Evolutionary conservation across 2,113 vertebrate species (phyloP), one percentile per base, ranked within the genome.

Genomic region (Epinephelus moara): DNA sequence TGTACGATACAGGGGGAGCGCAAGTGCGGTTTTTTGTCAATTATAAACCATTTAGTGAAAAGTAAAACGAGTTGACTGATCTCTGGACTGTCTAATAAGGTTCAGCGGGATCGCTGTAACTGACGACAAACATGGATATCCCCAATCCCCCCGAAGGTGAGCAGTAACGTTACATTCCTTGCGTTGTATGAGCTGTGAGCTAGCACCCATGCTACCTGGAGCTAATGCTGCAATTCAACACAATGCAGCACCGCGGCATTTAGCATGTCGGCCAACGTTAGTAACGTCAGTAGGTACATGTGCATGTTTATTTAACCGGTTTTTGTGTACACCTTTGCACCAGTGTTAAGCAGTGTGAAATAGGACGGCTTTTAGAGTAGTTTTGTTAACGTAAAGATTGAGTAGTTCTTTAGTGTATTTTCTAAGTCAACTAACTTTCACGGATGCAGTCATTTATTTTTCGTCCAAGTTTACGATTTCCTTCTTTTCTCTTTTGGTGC

Each of bases 81-180:
- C 1, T 61, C 4, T 4, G 30, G 15, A 12, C 1, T 69, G 15
- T 55, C 1, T 17, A 0, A 60, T 37, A 12, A 21, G 12, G 10
- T 23, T 53, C 33, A 33, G 59, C 14, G 56, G 7, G 1, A n/a
- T 80, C 23, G 30, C 73, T 71, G 79, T 6, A 52, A 23, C 42
- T 63, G 21, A 30, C 30, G 19, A 19, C 59, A 68, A 66, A 45
- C 23, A 96, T 96, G 95, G 95, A 96, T 50, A 85, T 93, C 33
- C 92, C 94, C 0, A 94, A 75, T 1, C 83, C 94, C 0, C 95
- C 95, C 2, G 95, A 96, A 91, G 95, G 95, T 96, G 72, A 93
- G 88, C 30, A 14, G 12, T 19, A 70, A 15, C 27, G 30, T n/a
- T 4, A 37, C 33, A 37, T 6, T 37, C 33, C 33, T 37, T 37